These are phyloP conservation scores for Mustelus asterias DNA, from an alignment of 2,113 vertebrate species.

Conservation along the genomic window DNA sequence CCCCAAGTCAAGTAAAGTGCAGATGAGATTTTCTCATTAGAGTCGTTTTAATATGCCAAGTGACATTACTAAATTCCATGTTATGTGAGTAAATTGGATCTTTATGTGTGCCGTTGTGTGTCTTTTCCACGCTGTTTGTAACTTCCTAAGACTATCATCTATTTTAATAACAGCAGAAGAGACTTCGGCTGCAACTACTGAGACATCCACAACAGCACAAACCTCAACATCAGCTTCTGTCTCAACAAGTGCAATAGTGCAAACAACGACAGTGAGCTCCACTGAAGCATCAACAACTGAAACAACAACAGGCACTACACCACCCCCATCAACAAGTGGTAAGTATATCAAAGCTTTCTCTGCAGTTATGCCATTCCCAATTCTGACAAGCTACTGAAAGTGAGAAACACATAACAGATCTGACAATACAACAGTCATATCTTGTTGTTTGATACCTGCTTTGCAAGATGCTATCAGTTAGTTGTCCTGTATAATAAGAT, in stretches of 20 bases:
- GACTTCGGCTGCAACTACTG: not conserved
- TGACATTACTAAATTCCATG: too few relatives aligned
- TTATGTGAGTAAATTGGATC: too few relatives aligned
- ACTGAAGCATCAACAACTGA: not conserved
- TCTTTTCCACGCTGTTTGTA: too few relatives aligned
- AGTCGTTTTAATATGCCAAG: too few relatives aligned
- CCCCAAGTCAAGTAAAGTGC: too few relatives aligned
- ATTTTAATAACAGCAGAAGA: not conserved
- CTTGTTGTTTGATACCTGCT: too few relatives aligned
- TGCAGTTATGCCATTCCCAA: not conserved
- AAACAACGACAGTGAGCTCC: not conserved
- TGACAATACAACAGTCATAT: too few relatives aligned
- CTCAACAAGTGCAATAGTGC: not conserved
- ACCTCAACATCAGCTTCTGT: not conserved
- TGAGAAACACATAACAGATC: not conserved
- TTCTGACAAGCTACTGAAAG: not conserved
- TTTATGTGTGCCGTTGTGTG: not conserved
- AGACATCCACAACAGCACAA: not conserved
- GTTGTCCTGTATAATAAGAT: too few relatives aligned
- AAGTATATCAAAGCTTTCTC: not conserved
- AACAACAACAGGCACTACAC: not conserved
- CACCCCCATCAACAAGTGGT: not conserved
- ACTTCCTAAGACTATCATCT: not conserved
- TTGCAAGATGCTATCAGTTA: too few relatives aligned
- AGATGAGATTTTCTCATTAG: too few relatives aligned